Evolutionary conservation across 2,113 vertebrate genomes (phyloP).

Genomic region (Diglossa brunneiventris): DNA sequence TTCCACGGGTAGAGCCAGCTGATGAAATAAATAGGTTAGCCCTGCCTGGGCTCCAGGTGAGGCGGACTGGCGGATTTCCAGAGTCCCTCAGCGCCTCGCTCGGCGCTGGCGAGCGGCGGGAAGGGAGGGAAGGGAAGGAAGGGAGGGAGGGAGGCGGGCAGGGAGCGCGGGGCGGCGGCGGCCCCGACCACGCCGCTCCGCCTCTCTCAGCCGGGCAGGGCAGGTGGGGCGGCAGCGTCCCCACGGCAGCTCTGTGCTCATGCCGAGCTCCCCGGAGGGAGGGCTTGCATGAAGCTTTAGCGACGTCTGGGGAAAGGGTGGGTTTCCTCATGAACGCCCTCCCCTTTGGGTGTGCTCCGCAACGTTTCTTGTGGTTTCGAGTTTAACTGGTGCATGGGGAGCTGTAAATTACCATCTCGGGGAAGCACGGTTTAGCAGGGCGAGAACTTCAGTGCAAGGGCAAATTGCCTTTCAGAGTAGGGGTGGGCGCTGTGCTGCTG

Average conservation of each 20-base stretch:
- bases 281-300: not conserved
- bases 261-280: not conserved
- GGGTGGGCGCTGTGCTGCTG: not conserved
- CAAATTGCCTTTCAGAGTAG: not conserved
- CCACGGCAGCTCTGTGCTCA: fast-evolving
- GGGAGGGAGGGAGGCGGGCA: not conserved
- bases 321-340: not conserved
- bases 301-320: not conserved
- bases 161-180: not conserved
- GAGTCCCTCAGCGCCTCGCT: not conserved
- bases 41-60: not conserved
- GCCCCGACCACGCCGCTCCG: not conserved
- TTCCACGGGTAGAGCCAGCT: conserved; percentile 35
- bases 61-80: not conserved
- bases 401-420: not conserved
- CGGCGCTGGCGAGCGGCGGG: not conserved
- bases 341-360: not conserved
- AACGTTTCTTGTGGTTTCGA: not conserved
- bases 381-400: not conserved
- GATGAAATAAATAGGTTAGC: conserved; percentile 32
- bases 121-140: not conserved
- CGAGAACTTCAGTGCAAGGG: not conserved
- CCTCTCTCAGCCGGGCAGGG: not conserved
- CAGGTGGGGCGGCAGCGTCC: conserved; percentile 5
- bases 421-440: not conserved